Percentiles rank a stretch among this genome's conserved stretches.
Conservation (phyloP, 2,888 invertebrate species). For the Acleris emargana region DNA sequence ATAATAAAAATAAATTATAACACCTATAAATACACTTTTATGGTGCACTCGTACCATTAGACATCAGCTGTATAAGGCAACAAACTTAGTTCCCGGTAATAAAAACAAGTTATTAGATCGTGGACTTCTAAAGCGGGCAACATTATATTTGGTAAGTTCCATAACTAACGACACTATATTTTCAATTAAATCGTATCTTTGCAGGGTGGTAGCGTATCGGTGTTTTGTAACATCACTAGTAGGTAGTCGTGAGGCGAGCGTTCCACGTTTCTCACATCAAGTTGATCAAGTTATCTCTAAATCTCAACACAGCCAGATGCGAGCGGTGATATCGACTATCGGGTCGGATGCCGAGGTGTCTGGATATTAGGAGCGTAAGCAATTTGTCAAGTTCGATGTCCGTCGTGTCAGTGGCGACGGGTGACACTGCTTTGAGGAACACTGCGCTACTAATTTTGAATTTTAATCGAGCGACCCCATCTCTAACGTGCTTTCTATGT, state of each 20-base stretch:
- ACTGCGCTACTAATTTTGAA: conserved; percentile 38
- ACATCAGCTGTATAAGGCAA: conserved; percentile 49
- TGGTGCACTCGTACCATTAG: conserved; percentile 55
- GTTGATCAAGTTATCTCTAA: conserved; percentile 74
- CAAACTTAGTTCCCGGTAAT: conserved; percentile 51
- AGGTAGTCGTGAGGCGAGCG: conserved; percentile 36
- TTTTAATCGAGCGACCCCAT: conserved; percentile 23
- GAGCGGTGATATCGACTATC: conserved; percentile 68
- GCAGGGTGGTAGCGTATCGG: conserved; percentile 46
- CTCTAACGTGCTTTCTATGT: conserved; percentile 16
- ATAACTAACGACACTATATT: conserved; percentile 35
- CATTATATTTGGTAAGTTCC: conserved; percentile 44
- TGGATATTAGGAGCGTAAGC: conserved; percentile 80
- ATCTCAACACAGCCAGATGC: conserved; percentile 75
- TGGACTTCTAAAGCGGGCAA: conserved; percentile 50
- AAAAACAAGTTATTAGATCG: conserved; percentile 60
- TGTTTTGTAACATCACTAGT: conserved; percentile 55
- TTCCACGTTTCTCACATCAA: conserved; percentile 60
- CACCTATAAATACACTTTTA: conserved; percentile 63
- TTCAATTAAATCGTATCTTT: conserved; percentile 25
- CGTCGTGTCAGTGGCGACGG: conserved; percentile 71
- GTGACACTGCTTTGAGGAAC: conserved; percentile 36
- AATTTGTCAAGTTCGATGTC: conserved; percentile 80
- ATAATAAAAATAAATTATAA: conserved; percentile 62
- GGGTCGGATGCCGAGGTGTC: conserved; percentile 72